Percentiles rank a stretch among this genome's conserved stretches.
Conservation (phyloP, 2,888 invertebrate genomes). For the Agrochola lychnidis region DNA sequence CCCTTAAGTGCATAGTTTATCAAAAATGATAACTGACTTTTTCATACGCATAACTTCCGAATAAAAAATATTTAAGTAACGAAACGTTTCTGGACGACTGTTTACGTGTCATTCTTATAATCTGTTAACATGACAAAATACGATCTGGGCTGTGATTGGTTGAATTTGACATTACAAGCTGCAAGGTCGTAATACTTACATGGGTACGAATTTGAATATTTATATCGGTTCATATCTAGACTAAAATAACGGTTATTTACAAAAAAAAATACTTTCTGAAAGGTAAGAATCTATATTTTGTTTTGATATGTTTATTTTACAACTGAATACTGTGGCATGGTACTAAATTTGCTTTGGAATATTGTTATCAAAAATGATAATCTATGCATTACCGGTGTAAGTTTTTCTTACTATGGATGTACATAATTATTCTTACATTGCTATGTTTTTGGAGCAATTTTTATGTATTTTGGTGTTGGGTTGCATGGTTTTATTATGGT, state of each 20-base stretch:
- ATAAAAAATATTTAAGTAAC: background rate
- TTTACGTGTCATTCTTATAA: slow-evolving; percentile 13
- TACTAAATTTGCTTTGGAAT: slow-evolving; percentile 19
- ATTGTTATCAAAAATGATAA: slow-evolving; percentile 20
- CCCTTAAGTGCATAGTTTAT: background rate
- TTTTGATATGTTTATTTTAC: slow-evolving; percentile 4
- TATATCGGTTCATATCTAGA: background rate
- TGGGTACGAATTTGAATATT: background rate
- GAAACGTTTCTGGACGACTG: slow-evolving; percentile 2
- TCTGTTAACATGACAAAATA: slow-evolving; percentile 19
- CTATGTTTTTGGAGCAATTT: background rate
- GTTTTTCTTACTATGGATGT: background rate
- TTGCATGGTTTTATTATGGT: slow-evolving; percentile 14
- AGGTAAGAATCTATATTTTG: slow-evolving; percentile 18
- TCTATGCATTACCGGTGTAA: slow-evolving; percentile 9
- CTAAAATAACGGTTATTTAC: background rate
- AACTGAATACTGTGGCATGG: background rate
- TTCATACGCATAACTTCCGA: background rate
- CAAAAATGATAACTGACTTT: slow-evolving; percentile 16
- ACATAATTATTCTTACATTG: background rate
- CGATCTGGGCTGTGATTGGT: slow-evolving; percentile 17
- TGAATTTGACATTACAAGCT: slow-evolving; percentile 22
- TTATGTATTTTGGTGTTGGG: slow-evolving; percentile 9
- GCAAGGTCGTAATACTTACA: slow-evolving; percentile 6
- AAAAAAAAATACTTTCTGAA: slow-evolving; percentile 10